These are phyloP conservation scores for Baronia brevicornis DNA, from an alignment of 2,888 invertebrate genomes.

Conservation along the genomic window DNA sequence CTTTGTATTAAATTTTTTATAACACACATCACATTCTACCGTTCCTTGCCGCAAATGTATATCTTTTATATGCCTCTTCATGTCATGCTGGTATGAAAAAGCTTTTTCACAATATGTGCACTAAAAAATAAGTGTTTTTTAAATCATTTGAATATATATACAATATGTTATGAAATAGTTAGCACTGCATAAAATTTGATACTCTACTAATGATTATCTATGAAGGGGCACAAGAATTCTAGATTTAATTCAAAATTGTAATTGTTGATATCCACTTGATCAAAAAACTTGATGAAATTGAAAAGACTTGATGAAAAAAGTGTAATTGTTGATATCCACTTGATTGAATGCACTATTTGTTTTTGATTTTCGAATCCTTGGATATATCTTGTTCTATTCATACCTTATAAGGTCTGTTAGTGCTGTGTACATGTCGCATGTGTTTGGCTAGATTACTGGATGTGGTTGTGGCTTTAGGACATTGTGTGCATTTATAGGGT, in stretches of 20 bases:
- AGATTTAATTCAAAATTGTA: too few species aligned
- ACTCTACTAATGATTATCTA: too few species aligned
- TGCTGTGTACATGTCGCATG: constrained; percentile 59
- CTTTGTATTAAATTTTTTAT: constrained; percentile 65
- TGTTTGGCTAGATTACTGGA: constrained; percentile 63
- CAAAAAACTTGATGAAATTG: too few species aligned
- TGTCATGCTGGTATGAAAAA: constrained; percentile 61
- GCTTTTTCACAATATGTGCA: constrained; percentile 64
- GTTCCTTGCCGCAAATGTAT: constrained; percentile 61
- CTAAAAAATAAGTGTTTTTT: constrained; percentile 32
- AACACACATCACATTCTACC: constrained; percentile 60
- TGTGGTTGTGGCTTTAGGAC: constrained; percentile 56
- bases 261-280: too few species aligned
- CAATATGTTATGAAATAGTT: too few species aligned
- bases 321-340: constrained; percentile 3
- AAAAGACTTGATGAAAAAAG: neutral
- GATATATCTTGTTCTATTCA: too few species aligned
- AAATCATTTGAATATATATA: neutral
- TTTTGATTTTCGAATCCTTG: too few species aligned
- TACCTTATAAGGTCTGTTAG: constrained; percentile 58
- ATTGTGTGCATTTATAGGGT: constrained; percentile 58
- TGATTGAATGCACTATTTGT: too few species aligned
- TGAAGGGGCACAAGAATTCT: too few species aligned
- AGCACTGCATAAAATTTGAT: too few species aligned
- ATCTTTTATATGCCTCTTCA: constrained; percentile 59